These are phyloP conservation scores for Genyomyrus donnyi DNA, from an alignment of 2,113 vertebrate genomes.

Conservation along the genomic window DNA sequence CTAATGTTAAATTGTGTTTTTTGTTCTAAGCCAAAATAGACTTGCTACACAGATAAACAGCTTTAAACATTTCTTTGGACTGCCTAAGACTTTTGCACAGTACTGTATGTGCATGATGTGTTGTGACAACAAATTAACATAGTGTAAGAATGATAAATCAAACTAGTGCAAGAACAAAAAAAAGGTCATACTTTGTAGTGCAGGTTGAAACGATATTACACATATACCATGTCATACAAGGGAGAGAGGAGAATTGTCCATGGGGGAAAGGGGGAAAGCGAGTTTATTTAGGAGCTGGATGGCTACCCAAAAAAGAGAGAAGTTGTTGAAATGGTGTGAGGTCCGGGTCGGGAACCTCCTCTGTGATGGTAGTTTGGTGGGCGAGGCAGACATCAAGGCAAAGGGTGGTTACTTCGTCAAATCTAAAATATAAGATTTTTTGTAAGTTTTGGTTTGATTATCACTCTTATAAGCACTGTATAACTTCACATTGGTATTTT, in stretches of 20 bases:
- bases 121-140: neutral
- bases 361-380: neutral
- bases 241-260: too few species aligned
- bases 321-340: neutral
- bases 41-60: too few species aligned
- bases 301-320: neutral
- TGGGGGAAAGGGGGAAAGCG: neutral
- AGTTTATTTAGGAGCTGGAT: neutral
- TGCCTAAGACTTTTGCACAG: too few species aligned
- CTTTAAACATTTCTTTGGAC: too few species aligned
- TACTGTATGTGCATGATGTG: neutral
- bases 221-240: neutral
- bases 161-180: neutral
- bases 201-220: neutral
- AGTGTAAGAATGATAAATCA: neutral
- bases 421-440: too few species aligned
- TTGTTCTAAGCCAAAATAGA: too few species aligned
- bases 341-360: neutral
- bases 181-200: neutral
- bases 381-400: too few species aligned
- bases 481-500: too few species aligned
- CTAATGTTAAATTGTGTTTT: too few species aligned
- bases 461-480: too few species aligned
- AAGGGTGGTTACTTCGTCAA: too few species aligned
- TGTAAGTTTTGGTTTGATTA: too few species aligned